Evolutionary conservation across 1,140 invertebrate genomes (phyloP).

Genomic region (Gryon sp.): DNA sequence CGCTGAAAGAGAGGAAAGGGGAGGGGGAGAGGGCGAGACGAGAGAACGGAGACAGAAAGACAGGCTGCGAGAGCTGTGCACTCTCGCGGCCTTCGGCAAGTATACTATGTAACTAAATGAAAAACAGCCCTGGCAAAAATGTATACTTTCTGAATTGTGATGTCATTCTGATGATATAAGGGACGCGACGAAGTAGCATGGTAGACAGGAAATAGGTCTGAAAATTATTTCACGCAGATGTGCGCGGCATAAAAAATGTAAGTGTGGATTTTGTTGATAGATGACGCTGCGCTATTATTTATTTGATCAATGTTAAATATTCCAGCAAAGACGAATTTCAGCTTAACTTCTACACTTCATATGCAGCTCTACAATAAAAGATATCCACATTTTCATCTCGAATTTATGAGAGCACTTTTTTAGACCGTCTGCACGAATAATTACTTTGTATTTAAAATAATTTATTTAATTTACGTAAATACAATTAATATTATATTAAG

Average conservation of each 20-base stretch:
- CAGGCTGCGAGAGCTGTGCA: constrained; percentile 10
- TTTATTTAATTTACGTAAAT: too few relatives aligned
- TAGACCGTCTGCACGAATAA: too few relatives aligned
- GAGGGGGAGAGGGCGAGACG: not conserved
- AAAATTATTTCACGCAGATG: constrained; percentile 47
- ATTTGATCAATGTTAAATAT: not conserved
- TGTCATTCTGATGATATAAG: constrained; percentile 56
- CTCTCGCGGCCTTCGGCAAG: constrained; percentile 15
- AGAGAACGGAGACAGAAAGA: not conserved
- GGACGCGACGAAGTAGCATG: constrained; percentile 35
- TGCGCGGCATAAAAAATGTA: constrained; percentile 17
- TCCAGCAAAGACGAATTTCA: too few relatives aligned
- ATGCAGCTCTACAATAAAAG: too few relatives aligned
- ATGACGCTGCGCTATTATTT: not conserved
- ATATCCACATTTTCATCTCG: too few relatives aligned
- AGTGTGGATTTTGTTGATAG: not conserved
- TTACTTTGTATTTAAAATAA: too few relatives aligned
- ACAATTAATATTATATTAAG: too few relatives aligned
- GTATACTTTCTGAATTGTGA: constrained; percentile 54
- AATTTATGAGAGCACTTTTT: too few relatives aligned
- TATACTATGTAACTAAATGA: constrained; percentile 44
- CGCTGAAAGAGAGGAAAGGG: constrained; percentile 10
- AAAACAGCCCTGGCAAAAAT: constrained; percentile 46
- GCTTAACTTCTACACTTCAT: too few relatives aligned
- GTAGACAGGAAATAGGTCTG: constrained; percentile 36